Conservation (phyloP, 1,140 invertebrate species). For the Penaeus chinensis region DNA sequence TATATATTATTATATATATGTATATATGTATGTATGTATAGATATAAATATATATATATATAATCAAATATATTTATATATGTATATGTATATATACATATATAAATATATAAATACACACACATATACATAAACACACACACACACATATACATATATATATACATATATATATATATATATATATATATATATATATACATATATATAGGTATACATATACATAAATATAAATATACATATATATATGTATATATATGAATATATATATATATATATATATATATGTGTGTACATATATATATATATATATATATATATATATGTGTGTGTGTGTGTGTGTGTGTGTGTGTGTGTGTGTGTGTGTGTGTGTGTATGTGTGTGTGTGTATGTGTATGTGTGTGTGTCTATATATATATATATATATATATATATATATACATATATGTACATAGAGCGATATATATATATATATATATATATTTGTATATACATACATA, state of each 20-base stretch:
- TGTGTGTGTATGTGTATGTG: neutral
- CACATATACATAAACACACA: neutral
- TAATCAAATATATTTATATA: neutral
- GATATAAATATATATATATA: neutral
- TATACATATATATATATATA: neutral
- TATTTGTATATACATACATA: neutral
- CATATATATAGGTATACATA: no score
- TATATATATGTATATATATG: neutral
- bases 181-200: neutral
- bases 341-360: neutral
- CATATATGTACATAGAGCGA: neutral
- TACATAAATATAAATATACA: neutral
- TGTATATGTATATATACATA: neutral
- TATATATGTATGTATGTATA: conserved; percentile 1
- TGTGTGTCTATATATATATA: neutral
- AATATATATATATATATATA: conserved; percentile 1
- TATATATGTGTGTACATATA: conserved; percentile 7
- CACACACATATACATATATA: neutral
- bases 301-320: neutral
- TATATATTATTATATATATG: conserved; percentile 2
- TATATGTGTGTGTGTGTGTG: neutral
- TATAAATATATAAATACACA: neutral
- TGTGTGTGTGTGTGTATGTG: neutral
- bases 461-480: neutral
- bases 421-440: conserved; percentile 8